Base-by-base conservation (phyloP, 2,888 invertebrate genomes). In the Nomada hirtipes region DNA sequence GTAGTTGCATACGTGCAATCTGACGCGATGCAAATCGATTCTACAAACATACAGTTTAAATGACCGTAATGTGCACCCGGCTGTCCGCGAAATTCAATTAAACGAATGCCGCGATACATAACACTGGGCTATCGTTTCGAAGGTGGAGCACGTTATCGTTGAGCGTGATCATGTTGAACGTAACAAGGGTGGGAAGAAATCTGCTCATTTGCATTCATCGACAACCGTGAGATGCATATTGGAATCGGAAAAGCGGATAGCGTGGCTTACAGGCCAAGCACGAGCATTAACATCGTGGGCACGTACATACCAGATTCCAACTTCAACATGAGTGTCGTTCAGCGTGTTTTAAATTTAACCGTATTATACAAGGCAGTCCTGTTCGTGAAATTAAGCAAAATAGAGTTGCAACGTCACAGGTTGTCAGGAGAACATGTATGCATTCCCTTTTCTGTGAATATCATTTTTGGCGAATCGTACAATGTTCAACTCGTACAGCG, bases 121-220 rank as follows among this genome's bases (percentile, higher is more conserved):
- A 18, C 36, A 18, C 67, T 20, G 53, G 4, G 36, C 20, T 29
- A 68, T 53, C 53, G 53, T 68, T 53, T 53, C 20, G 36, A 36
- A 52, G 20, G 29, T 13, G 36, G 20, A 15, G 18, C n/a, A 18
- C 11, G 52, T 11, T 52, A 65, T 65, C 29, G 65, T 29, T 20
- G 65, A 18, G 52, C 20, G 53, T 23, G 67, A 42, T 53, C 67
- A 18, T 20, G 53, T 42, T 42, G 9, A 36, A 68, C 65, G 50
- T 18, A 36, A 52, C 50, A 52, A n/a, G 52, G 20, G 20, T 42
- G n/a, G 47, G 59, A 78, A 73, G 59, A 59, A 55, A 68, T 20
- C 60, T 55, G 36, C 47, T 61, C 29, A 52, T 78, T 78, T 73
- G 47, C 55, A 73, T 78, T 78, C 68, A 78, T 53, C 59, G 68